Evolutionary conservation across 2,113 vertebrate genomes (phyloP), one percentile per base, ranked within the genome.

Genomic region (Tenebrosternarchus preto): DNA sequence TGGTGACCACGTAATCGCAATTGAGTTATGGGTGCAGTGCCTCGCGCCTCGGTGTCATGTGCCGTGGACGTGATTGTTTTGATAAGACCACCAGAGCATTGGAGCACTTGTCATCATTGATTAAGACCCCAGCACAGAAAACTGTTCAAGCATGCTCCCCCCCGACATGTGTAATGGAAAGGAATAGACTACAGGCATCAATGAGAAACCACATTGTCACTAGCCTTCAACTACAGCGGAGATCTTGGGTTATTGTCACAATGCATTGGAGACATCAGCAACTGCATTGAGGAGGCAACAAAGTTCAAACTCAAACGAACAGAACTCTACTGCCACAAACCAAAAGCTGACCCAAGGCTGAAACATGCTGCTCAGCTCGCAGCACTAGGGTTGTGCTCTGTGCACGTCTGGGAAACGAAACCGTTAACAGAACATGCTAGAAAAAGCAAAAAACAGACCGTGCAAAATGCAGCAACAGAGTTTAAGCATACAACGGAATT

Each of bases 121-220:
- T 85, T 91, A 80, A 84, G 61, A 84, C 67, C 76, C 82, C 79
- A 86, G 84, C 81, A 84, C 73, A 82, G 73, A 83, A 82, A 86
- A 85, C 60, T 84, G 73, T 89, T 89, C 83, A 85, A 84, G 85
- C 78, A 67, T 86, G 82, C 82, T 81, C 76, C 80, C 68, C 77
- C 73, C 80, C 83, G 78, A 72, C 81, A 85, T 76, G 69, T 85
- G 84, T 75, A 77, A 82, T 86, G 86, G 85, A 86, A 71, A n/a
- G n/a, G n/a, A n/a, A 79, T 77, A 80, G 83, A 86, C 83, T 85
- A 91, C 89, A 92, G 90, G 92, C 90, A 91, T 90, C 91, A 92
- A 93, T 92, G 92, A 93, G 92, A 93, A 94, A 93, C 92, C 92
- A 93, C 92, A 94, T 93, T 92, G 88, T 92, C 90, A 85, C 89